Evolutionary conservation across 2,113 vertebrate genomes (phyloP), one percentile per base, ranked within the genome.

Genomic region (Mus pahari): DNA sequence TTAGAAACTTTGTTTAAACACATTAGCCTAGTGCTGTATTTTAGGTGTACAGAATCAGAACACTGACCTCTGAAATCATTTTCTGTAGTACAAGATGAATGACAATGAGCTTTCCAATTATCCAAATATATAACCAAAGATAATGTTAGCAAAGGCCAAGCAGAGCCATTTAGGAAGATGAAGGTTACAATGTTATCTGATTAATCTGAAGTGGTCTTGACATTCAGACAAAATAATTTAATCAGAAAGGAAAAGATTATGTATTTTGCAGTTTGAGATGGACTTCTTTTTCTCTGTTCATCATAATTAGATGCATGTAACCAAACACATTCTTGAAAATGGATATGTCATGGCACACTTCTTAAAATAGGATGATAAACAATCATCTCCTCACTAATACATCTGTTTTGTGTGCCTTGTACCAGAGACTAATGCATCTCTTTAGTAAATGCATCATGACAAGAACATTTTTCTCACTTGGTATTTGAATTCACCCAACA

Each of bases 171-270:
- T 1, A 78, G 71, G 28, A 97, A 93, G 45, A 22, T 90, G 60
- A 96, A 91, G 50, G 55, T 90, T 81, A 24, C 17, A 60, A 87
- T 91, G 24, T 88, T 93, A 95, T 94, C 87, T 89, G 17, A 96
- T 84, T 97, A 95, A 95, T 92, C 42, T 92, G 88, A 98, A 70
- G 87, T 53, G 75, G 45, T 82, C 60, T 93, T 96, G 84, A 95
- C 87, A 96, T 95, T 86, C 66, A 92, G 22, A 42, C 22, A 86
- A 10, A 31, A 94, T 93, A 88, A 93, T 89, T 45, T 36, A 86
- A 94, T 94, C 74, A 97, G 31, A 95, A 92, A 74, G 11, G 92
- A 45, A 95, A 33, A 68, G 86, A 89, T 78, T 95, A 77, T 81
- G 12, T 94, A 14, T 77, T 94, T 64, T 93, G 39, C 95, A 16